These are phyloP conservation scores for Platycnemis pennipes DNA, from an alignment of 2,888 invertebrate genomes.

Conservation along the genomic window DNA sequence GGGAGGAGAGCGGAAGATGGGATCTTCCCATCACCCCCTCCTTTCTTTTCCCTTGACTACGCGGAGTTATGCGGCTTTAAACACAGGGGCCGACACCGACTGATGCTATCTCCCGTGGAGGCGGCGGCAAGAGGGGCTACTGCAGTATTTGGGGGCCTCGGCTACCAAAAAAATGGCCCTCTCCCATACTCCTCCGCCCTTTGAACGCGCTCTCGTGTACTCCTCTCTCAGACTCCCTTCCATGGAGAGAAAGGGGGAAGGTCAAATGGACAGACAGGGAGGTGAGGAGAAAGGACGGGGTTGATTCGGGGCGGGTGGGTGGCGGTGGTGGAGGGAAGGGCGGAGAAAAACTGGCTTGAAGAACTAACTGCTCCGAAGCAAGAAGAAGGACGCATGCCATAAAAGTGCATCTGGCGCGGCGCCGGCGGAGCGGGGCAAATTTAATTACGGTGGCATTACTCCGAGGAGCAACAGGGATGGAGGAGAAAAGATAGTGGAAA, in stretches of 20 bases:
- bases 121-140: slow-evolving; percentile 20
- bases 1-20: neutral
- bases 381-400: slow-evolving; percentile 4
- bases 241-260: neutral
- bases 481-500: neutral
- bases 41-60: neutral
- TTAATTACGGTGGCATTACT: slow-evolving; percentile 36
- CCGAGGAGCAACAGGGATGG: neutral
- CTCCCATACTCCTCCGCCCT: slow-evolving; percentile 25
- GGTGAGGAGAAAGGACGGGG: neutral
- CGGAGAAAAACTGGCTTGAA: neutral
- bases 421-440: neutral
- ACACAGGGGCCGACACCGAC: slow-evolving; percentile 62
- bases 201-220: neutral
- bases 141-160: slow-evolving; percentile 56
- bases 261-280: neutral
- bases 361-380: neutral
- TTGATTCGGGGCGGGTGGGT: slow-evolving; percentile 15
- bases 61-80: slow-evolving; percentile 64
- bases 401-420: neutral
- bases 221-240: neutral
- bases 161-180: slow-evolving; percentile 35
- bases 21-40: slow-evolving; percentile 23
- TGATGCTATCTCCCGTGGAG: slow-evolving; percentile 12
- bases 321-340: neutral